Evolutionary conservation across 2,113 vertebrate species (phyloP), one percentile per base, ranked within the genome.

Genomic region (Pycnonotus jocosus): DNA sequence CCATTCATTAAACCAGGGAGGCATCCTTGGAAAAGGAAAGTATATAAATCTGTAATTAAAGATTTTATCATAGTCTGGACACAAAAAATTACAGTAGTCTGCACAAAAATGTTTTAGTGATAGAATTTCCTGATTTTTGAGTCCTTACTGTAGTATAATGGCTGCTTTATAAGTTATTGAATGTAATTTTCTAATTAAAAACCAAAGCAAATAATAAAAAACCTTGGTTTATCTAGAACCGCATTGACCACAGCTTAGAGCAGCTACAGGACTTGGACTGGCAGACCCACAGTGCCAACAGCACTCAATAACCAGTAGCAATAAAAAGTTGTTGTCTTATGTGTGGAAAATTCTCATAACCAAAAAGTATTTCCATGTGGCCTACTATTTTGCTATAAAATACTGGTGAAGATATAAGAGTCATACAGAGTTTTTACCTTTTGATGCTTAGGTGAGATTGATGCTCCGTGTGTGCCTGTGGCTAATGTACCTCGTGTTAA

Each of bases 11-110:
- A 93, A 71, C 3, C 10, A 74, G 33, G n/a, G 56, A 74, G 56
- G 23, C 7, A 1, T 48, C 47, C 64, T 68, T 93, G 64, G 60
- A 78, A 86, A 95, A 73, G 37, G 8, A 53, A 94, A 81, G 20
- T 51, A 27, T 84, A 7, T 84, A 35, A 81, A 31, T 81, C 16
- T 51, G 3, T 96, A 96, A 94, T 95, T 91, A 95, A 94, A 93
- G 92, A 93, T 92, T 62, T 4, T 92, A 94, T 94, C 96, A n/a
- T 66, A 72, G 28, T 66, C 38, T 8, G 38, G 76, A 66, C 20
- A 62, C 10, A 78, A 88, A 79, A 72, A 60, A 61, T 33, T 15
- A 56, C 80, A 73, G 42, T 51, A 33, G 6, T 58, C 44, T 62
- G 16, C 30, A 54, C 7, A 66, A 58, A 80, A 56, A 38, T 38